Base-by-base conservation (phyloP, 2,797 vertebrate genomes). In the Sphenodon punctatus region DNA sequence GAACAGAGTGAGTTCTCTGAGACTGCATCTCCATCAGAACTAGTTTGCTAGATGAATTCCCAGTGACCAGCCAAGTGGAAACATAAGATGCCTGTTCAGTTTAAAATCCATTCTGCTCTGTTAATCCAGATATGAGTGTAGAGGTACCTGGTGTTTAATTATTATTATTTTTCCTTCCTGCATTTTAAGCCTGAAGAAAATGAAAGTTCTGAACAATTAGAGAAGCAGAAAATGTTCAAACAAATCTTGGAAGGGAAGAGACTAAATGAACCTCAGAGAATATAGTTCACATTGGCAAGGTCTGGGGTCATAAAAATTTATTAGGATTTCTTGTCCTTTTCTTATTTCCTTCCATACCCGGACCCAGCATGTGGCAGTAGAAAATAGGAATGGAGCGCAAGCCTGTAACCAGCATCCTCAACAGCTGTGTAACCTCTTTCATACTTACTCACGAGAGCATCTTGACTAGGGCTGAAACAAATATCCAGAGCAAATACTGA, bases 91-190 rank as follows among this genome's bases (percentile, higher is more conserved):
- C n/a, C 61, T 68, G 25, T 67, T 79, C 30, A 69, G 38, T 75
- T 88, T 85, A 87, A 85, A 87, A 91, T 85, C 65, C 56, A 66
- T 89, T 92, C 61, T 90, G 65, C 78, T 89, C 25, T 79, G 60
- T 78, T 91, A 87, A 87, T 69, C 60, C 58, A 74, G 58, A 80
- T 51, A 79, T 41, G 63, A 81, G 39, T 75, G 36, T 81, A 82
- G 77, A 85, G 16, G 4, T 81, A 82, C 17, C 48, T 53, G 39
- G 22, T 67, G 34, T 71, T 89, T 71, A 83, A 79, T 83, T 87
- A 77, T 69, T 63, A 81, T 71, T 67, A 27, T 15, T 80, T 81
- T 16, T n/a, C n/a, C 30, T 75, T 84, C 72, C 64, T 79, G 61
- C 49, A 36, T 5, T 81, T 16, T n/a, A 78, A 49, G 32, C 43